A percentile compares a stretch with the other conserved stretches of the same genome.
Conservation (phyloP, 2,113 vertebrate genomes). For the Pyrgilauda ruficollis region DNA sequence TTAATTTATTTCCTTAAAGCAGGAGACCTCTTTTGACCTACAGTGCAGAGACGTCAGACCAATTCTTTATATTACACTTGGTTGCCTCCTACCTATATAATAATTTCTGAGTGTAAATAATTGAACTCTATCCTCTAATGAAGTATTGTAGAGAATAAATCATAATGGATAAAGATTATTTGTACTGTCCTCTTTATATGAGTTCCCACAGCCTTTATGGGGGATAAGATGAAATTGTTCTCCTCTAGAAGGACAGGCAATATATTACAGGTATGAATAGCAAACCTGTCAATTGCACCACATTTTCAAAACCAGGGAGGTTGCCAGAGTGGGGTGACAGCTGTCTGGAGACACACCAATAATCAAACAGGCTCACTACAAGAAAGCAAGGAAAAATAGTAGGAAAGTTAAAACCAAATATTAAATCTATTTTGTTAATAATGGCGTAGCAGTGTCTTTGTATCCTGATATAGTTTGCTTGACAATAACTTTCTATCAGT, state of each 20-base stretch:
- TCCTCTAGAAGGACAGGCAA: neutral
- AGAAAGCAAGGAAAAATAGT: neutral
- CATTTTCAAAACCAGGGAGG: neutral
- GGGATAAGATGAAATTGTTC: neutral
- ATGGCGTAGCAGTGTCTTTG: neutral
- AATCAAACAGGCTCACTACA: neutral
- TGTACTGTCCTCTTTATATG: slow-evolving; percentile 57
- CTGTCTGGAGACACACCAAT: neutral
- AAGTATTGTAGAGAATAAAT: slow-evolving; percentile 85
- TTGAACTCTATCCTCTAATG: slow-evolving; percentile 80
- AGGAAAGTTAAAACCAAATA: neutral
- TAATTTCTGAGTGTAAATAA: slow-evolving; percentile 83
- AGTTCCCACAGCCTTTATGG: neutral
- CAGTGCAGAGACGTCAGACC: slow-evolving; percentile 80
- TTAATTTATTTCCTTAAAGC: slow-evolving; percentile 73
- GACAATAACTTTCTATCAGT: neutral
- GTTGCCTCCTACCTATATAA: slow-evolving; percentile 82
- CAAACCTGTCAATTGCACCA: neutral
- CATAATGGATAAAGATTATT: slow-evolving; percentile 74
- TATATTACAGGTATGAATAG: neutral
- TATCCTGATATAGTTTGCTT: neutral
- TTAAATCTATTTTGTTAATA: neutral
- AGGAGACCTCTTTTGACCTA: slow-evolving; percentile 79
- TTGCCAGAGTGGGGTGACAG: neutral
- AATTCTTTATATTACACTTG: slow-evolving; percentile 82